Evolutionary conservation across 2,113 vertebrate genomes (phyloP), one percentile per base, ranked within the genome.

Genomic region (Rhinolophus sinicus): DNA sequence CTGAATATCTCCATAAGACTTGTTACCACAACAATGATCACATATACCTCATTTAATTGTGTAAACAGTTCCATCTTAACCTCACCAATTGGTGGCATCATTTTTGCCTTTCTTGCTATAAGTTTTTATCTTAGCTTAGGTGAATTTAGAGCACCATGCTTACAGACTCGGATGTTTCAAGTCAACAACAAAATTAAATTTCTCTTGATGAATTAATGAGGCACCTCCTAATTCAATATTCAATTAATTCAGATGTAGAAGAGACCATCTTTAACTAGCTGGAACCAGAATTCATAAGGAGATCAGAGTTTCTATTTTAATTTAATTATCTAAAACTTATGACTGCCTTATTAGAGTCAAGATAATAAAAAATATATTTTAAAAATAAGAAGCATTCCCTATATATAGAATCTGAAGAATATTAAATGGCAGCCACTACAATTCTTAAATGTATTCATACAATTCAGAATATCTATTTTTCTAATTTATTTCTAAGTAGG

Each of bases 1-100:
- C 64, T 72, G 58, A 78, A 93, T 78, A 60, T 77, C 65, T 96
- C 78, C 70, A 73, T 47, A 72, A 30, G 33, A 80, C n/a, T 85
- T 75, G 95, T 97, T 97, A 80, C 96, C 97, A 96, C 97, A 87
- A 97, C 96, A 78, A 97, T 90, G 78, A 89, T 95, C 86, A 92
- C 85, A 78, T 76, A 78, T 13, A 95, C 80, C 82, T 96, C 83
- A 93, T 56, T 84, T 96, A 90, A 95, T 90, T 93, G 78, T 87
- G 54, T 96, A 95, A 97, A 97, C 91, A 97, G 73, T 72, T 95
- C 91, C 83, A 28, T 81, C 88, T 98, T 90, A 69, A 93, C 94
- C 60, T 91, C 18, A 62, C 52, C 80, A 50, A 18, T 2, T 81
- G 30, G 56, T 64, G 56, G 54, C 78, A 88, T 90, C 35, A 14